Conservation (phyloP, 2,888 invertebrate species). For the Nemurella pictetii region DNA sequence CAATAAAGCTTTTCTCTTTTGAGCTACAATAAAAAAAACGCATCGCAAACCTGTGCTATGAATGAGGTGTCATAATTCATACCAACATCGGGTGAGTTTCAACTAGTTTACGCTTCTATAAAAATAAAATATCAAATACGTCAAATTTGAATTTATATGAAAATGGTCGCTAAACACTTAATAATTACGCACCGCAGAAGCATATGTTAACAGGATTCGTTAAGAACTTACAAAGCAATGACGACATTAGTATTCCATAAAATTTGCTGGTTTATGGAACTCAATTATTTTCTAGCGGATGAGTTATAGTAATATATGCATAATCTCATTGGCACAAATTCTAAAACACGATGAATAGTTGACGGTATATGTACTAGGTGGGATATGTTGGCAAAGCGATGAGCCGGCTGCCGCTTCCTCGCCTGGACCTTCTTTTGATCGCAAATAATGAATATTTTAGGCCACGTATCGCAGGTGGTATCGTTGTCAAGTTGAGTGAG, state of each 20-base stretch:
- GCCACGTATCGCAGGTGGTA: constrained; percentile 5
- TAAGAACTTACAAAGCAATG: not conserved
- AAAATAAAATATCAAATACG: not conserved
- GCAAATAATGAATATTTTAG: not conserved
- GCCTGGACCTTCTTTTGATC: not conserved
- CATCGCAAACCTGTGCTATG: not conserved
- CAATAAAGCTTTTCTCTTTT: not conserved
- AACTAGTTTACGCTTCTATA: no score
- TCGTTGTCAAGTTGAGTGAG: constrained; percentile 16
- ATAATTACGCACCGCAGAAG: not conserved
- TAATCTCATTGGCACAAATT: not conserved
- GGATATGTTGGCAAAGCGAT: not conserved
- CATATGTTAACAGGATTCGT: not conserved
- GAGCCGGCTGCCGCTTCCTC: not conserved
- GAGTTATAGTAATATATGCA: not conserved
- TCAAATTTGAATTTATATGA: not conserved
- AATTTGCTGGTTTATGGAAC: not conserved
- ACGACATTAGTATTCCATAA: not conserved
- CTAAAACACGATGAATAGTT: not conserved
- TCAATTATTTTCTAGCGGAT: not conserved
- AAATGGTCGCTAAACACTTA: not conserved
- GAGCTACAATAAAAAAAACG: not conserved
- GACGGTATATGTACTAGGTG: no score
- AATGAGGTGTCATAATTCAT: not conserved
- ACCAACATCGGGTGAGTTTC: not conserved